Percentiles rank a stretch among this genome's conserved stretches.
These are phyloP conservation scores for Drosophila glabriapex DNA, from an alignment of 2,888 invertebrate genomes.

Conservation along the genomic window DNA sequence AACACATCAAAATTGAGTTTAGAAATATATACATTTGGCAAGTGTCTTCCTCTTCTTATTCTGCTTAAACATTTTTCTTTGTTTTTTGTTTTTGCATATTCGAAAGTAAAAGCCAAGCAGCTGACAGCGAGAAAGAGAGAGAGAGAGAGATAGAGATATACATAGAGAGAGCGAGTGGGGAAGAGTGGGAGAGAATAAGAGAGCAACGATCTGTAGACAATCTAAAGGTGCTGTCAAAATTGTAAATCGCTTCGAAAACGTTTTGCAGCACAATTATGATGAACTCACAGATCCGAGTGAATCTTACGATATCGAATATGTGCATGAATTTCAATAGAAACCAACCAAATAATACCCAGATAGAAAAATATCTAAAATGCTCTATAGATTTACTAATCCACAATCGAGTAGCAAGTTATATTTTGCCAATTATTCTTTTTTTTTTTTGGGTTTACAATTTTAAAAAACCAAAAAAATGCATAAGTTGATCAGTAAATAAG, in stretches of 20 bases:
- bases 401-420: background rate
- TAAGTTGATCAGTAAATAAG: background rate
- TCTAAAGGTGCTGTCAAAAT: constrained; percentile 35
- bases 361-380: background rate
- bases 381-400: background rate
- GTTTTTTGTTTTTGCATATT: constrained; percentile 55
- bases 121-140: constrained; percentile 22
- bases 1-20: constrained; percentile 65
- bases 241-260: constrained; percentile 17
- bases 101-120: constrained; percentile 59
- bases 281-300: constrained; percentile 9
- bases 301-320: constrained; percentile 7
- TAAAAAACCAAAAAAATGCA: background rate
- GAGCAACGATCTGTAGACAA: constrained; percentile 35
- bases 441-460: background rate
- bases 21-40: constrained; percentile 44
- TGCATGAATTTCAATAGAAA: background rate
- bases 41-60: constrained; percentile 1
- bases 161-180: constrained; percentile 2
- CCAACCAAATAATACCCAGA: constrained; percentile 2
- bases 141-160: background rate
- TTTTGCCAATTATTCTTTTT: too few relatives aligned
- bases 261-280: constrained; percentile 20
- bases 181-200: constrained; percentile 4
- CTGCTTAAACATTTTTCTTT: constrained; percentile 19